These are phyloP conservation scores for Urocynchramus pylzowi DNA, from an alignment of 2,113 vertebrate species.

Conservation along the genomic window DNA sequence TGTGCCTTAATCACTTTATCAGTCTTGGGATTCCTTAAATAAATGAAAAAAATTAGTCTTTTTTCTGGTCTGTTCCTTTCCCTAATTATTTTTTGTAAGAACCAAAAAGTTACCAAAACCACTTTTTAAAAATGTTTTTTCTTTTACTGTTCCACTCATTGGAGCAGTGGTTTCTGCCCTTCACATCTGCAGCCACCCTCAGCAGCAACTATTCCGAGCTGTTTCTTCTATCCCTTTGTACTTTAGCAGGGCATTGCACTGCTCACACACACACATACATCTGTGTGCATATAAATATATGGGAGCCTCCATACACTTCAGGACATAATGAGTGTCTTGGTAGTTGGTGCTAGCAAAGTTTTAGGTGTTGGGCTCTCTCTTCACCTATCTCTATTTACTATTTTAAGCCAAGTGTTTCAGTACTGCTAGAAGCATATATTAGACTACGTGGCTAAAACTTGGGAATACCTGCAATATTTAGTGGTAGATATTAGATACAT, in stretches of 20 bases:
- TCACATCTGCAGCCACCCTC: neutral
- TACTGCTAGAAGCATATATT: neutral
- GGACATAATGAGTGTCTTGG: neutral
- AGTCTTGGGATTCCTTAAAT: neutral
- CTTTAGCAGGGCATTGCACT: neutral
- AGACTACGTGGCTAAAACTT: neutral
- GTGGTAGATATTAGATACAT: neutral
- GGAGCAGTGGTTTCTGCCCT: neutral
- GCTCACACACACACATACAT: fast-evolving
- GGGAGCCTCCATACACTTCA: neutral
- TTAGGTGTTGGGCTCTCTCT: neutral
- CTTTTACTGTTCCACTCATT: neutral
- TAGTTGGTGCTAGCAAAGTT: neutral
- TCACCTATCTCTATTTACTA: neutral
- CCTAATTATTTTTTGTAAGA: neutral
- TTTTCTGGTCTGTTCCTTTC: neutral
- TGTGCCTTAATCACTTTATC: neutral
- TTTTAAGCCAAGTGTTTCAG: neutral
- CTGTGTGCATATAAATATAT: neutral
- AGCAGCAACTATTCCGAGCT: neutral
- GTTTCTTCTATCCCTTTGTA: neutral
- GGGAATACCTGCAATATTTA: neutral
- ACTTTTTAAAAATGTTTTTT: neutral
- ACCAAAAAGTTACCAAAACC: fast-evolving
- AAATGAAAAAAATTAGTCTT: neutral